These are phyloP conservation scores for Euphydryas editha DNA, from an alignment of 2,888 invertebrate genomes.

Conservation along the genomic window DNA sequence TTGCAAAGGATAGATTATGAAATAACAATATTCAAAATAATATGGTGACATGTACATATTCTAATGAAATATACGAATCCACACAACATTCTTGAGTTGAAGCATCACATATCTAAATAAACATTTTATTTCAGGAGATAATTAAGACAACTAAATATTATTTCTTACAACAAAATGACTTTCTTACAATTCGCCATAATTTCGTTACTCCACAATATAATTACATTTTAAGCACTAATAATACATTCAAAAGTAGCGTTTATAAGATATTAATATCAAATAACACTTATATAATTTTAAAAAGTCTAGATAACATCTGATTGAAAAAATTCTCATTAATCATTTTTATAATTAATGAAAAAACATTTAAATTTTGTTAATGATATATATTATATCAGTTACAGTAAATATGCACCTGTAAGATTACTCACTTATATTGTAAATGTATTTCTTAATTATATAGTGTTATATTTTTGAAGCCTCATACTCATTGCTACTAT, in stretches of 20 bases:
- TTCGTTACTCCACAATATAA: not conserved
- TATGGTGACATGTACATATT: not conserved
- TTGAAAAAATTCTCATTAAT: not conserved
- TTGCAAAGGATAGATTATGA: too few species aligned
- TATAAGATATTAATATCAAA: conserved; percentile 13
- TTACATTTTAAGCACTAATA: conserved; percentile 27
- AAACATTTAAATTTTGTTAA: not conserved
- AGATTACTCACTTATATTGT: not conserved
- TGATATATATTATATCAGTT: not conserved
- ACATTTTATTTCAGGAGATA: not conserved
- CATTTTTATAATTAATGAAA: not conserved
- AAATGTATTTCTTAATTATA: too few species aligned
- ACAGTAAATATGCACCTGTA: conserved; percentile 1
- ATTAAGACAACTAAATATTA: not conserved
- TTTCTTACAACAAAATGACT: not conserved
- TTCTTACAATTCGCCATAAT: not conserved
- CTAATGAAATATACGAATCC: not conserved
- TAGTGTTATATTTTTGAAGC: too few species aligned
- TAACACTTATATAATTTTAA: not conserved
- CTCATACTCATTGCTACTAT: too few species aligned
- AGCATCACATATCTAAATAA: not conserved
- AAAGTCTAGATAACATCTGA: not conserved
- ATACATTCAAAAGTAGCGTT: conserved; percentile 28
- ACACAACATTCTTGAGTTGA: not conserved
- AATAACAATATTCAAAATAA: too few species aligned